Base-by-base conservation (phyloP, 2,797 vertebrate species). In the Serranus cabrilla region DNA sequence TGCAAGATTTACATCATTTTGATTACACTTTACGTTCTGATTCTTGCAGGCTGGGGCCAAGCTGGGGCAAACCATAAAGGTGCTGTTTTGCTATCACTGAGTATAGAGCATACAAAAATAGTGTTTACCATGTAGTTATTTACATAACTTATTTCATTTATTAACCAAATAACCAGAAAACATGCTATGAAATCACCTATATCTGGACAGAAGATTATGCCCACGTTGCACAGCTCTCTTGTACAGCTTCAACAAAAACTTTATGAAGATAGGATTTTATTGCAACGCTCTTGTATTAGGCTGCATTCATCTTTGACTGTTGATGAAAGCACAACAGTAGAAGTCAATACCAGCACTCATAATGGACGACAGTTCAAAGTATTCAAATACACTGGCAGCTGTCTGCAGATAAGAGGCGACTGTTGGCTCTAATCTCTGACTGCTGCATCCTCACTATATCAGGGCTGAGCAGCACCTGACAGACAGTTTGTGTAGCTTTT, bases 391-490 rank as follows among this genome's bases (percentile, higher is more conserved):
- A 43, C 42, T 23, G 49, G 63, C 46, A 75, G 54, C 59, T 72
- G 34, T n/a, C 7, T 34, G 23, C 7, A 73, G 25, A 71, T 50
- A 69, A 47, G 45, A 52, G 37, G 27, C 45, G 49, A 57, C 56
- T 25, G 51, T 63, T 64, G 31, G 49, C 31, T 67, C 47, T 50
- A 37, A 66, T 78, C 56, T 43, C 45, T 27, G 45, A 27, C 27
- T 25, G 21, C 25, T 62, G 23, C 67, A 25, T 52, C 16, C 11
- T 12, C 10, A 31, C 4, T 47, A 56, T 59, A 59, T 63, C 14
- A 47, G 20, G 21, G 40, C 27, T 50, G 27, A 60, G 43, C 34
- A 66, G 7, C n/a, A 49, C 18, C 7, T 55, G 52, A 23, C 7
- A 49, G 46, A 56, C 14, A 27, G 40, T 37, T 37, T n/a, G 37